These are phyloP conservation scores for Drosophila lacicola DNA, from an alignment of 2,888 invertebrate species.

Conservation along the genomic window DNA sequence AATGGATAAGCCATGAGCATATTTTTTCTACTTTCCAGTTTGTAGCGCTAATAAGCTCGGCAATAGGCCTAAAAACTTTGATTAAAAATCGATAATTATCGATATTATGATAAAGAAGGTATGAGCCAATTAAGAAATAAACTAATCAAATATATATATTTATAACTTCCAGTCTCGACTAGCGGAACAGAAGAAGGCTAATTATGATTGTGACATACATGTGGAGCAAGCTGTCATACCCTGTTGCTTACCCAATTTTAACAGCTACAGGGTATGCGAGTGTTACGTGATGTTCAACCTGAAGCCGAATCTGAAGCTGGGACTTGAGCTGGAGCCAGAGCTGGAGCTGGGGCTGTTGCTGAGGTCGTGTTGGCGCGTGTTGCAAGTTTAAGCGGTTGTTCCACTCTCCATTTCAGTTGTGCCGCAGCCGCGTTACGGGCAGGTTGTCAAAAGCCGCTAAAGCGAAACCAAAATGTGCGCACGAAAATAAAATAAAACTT, in stretches of 20 bases:
- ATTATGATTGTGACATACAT: no score
- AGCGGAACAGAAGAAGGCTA: no score
- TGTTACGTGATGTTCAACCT: conserved; percentile 61
- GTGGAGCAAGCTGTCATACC: neutral
- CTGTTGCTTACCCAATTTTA: neutral
- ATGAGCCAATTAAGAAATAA: no score
- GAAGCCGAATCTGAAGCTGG: conserved; percentile 10
- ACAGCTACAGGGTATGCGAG: conserved; percentile 15
- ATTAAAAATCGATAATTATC: no score
- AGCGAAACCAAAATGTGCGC: conserved; percentile 11
- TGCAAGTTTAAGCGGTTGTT: conserved; percentile 50
- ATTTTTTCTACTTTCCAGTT: no score
- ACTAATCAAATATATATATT: no score
- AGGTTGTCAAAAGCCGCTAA: conserved; percentile 42
- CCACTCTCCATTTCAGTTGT: conserved; percentile 73
- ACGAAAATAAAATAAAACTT: conserved; percentile 8
- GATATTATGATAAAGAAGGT: no score
- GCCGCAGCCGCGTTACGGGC: conserved; percentile 54
- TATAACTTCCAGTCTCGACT: no score
- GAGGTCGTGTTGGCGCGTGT: conserved; percentile 51
- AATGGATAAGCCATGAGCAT: no score
- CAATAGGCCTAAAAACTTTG: no score
- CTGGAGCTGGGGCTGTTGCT: neutral
- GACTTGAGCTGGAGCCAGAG: neutral
- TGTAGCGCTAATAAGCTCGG: no score